Evolutionary conservation across 2,113 vertebrate species (phyloP), one percentile per base, ranked within the genome.

Genomic region (Leiothrix lutea): DNA sequence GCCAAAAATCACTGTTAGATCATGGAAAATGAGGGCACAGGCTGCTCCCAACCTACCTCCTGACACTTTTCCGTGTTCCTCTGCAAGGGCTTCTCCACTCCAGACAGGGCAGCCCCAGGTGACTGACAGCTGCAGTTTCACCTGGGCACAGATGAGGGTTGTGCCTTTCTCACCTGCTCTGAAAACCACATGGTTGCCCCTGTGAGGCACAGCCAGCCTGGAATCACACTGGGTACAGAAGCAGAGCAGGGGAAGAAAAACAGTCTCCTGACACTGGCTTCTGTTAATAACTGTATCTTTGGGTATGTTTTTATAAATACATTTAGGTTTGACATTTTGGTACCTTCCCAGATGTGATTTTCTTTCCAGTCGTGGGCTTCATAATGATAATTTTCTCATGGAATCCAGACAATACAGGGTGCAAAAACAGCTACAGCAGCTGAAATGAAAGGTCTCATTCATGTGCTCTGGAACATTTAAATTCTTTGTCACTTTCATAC

Each of bases 51-150:
- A 1, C 13, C 10, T 4, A 2, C 15, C 22, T 60, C 9, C 2
- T 5, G 22, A 3, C 8, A 1, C 16, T 18, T 38, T 14, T 5
- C 21, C 4, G 0, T 8, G 23, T 47, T 42, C 17, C 7, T 2
- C 15, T 25, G 8, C 5, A 5, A 7, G 33, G 16, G 1, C 3
- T 3, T 14, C 28, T 33, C 17, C 29, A 0, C 11, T 70, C 2
- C 18, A 6, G 24, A 0, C 3, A 3, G 13, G 8, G 24, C 7
- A 5, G 9, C n/a, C 36, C 2, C 3, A 3, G 23, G 31, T 35
- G 8, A 8, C 36, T 25, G 2, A 1, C 0, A 0, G 17, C 56
- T 12, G 19, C 29, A 5, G 0, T 23, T 44, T 16, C 36, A 15
- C 44, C 26, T 16, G 11, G 22, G 9, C 11, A 24, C 1, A 1